Base-by-base conservation (phyloP, 2,113 vertebrate genomes). In the Anolis sagrei region DNA sequence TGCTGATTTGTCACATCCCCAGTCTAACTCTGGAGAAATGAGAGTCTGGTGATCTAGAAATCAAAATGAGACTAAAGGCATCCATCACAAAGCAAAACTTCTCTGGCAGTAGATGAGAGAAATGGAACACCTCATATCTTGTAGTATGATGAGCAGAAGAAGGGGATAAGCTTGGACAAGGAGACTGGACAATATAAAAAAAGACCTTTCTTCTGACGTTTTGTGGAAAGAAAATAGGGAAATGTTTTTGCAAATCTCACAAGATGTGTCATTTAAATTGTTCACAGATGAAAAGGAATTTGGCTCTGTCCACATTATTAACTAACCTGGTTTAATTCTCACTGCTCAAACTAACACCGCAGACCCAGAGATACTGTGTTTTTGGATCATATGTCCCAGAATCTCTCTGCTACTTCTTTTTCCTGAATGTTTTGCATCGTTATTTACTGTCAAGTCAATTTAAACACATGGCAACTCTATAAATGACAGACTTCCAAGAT, bases 1-100 rank as follows among this genome's bases (percentile, higher is more conserved):
- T 74, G 29, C 91, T 86, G 75, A 89, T 89, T 84, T 89, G 79
- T 78, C 87, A 51, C 72, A 32, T 81, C 21, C 80, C 21, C 13
- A 77, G 72, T 11, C 1, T n/a, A 29, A 54, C 81, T 82, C 1
- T 0, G 3, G 64, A 69, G 85, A 80, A 87, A 18, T 11, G 4
- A 34, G 25, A 91, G 36, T 25, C 69, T 77, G 14, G 1, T 0
- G 19, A 5, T 29, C 51, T 34, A 83, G 76, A 32, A 91, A 85
- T 2, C 2, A 23, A 10, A 51, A 70, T 0, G 7, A 34, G 61
- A 74, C n/a, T 79, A 51, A 19, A 1, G 1, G 86, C 73, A 85
- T 61, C 72, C 84, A 80, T 61, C 75, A 39, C 1, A 9, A 16
- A 66, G 29, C 25, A 76, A 21, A 83, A 8, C 3, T 81, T 44